Conservation (phyloP, 2,113 vertebrate species). For the Leiothrix lutea region DNA sequence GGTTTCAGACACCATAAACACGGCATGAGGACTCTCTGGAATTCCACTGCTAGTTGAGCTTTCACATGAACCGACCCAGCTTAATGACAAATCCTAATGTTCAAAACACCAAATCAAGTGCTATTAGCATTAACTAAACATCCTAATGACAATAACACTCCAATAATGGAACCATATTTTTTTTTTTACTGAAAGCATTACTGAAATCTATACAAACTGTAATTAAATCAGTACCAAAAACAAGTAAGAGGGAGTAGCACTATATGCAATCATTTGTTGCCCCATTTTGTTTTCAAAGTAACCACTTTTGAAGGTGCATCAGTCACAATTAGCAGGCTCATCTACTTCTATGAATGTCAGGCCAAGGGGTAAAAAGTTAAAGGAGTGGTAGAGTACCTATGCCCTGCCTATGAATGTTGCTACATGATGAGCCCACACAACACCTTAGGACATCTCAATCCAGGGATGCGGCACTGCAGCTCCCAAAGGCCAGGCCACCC, state of each 20-base stretch:
- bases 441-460: not conserved
- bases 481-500: not conserved
- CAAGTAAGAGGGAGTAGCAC: not conserved
- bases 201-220: not conserved
- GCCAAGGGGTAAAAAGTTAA: not conserved
- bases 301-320: not conserved
- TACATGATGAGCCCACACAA: not conserved
- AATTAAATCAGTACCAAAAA: not conserved
- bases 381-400: not conserved
- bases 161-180: not conserved
- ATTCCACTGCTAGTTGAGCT: not conserved
- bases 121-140: not conserved
- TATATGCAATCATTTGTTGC: rapidly evolving
- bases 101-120: not conserved
- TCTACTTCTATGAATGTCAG: not conserved
- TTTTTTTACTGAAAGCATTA: not conserved
- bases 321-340: not conserved
- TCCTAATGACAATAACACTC: not conserved
- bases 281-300: not conserved
- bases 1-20: not conserved
- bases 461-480: not conserved
- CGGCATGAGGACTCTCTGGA: not conserved
- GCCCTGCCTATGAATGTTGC: not conserved
- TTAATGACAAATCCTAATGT: not conserved
- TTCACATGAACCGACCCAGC: not conserved